phyloP scores from a whole-genome alignment of 2,888 invertebrate species.

The Tetanocera ferruginea region DNA sequence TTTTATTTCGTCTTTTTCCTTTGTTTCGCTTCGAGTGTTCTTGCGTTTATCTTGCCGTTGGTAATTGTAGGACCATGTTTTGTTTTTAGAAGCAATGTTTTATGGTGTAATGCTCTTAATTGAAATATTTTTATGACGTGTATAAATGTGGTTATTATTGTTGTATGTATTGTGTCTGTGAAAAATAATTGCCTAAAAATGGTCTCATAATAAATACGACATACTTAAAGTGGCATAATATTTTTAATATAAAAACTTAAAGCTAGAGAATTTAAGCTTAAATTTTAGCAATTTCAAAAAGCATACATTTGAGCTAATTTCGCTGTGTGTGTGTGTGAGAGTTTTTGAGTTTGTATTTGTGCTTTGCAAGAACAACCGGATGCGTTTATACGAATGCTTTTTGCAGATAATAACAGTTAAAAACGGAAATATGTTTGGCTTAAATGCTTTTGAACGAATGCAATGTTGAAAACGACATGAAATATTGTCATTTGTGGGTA shows the following conservation, averaged over 20 bases:
- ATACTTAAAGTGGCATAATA: too few relatives aligned
- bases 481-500: not conserved
- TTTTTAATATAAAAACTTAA: not conserved
- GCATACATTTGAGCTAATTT: not conserved
- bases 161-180: too few relatives aligned
- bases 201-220: too few relatives aligned
- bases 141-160: too few relatives aligned
- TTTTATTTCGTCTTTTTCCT: not conserved
- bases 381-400: not conserved
- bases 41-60: not conserved
- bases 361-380: not conserved
- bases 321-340: not conserved
- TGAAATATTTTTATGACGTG: too few relatives aligned
- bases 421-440: conserved; percentile 28
- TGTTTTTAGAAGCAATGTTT: not conserved
- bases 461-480: conserved; percentile 13
- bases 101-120: not conserved
- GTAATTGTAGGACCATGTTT: not conserved
- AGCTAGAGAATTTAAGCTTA: not conserved
- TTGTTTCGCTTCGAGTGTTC: not conserved
- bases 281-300: not conserved
- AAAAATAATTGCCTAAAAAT: too few relatives aligned
- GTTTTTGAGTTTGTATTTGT: too few relatives aligned
- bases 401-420: conserved; percentile 1
- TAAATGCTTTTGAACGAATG: not conserved